phyloP scores from a whole-genome alignment of 2,113 vertebrate genomes.

The Odocoileus hemionus region DNA sequence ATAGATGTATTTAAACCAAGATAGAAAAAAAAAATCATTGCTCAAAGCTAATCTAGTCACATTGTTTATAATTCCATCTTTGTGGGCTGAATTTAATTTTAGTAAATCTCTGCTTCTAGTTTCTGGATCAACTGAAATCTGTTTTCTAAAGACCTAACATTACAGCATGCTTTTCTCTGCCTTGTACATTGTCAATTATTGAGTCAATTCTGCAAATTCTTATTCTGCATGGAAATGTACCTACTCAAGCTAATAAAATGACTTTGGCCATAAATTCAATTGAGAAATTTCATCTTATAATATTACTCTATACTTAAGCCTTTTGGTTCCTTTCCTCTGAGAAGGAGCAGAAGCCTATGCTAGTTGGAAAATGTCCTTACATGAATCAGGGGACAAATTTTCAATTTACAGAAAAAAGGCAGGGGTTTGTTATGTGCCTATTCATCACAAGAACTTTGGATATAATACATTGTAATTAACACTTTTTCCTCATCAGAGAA shows the following conservation, averaged over 20 bases:
- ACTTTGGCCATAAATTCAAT: background rate
- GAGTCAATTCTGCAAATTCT: background rate
- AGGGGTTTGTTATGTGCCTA: background rate
- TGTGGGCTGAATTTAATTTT: constrained; percentile 16
- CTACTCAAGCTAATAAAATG: background rate
- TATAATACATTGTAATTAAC: background rate
- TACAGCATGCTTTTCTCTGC: background rate
- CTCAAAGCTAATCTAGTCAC: background rate
- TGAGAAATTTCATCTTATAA: background rate
- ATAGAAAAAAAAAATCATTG: background rate
- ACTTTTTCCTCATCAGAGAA: background rate
- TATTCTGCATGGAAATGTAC: background rate
- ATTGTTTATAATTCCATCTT: constrained; percentile 9
- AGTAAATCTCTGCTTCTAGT: background rate
- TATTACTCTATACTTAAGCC: background rate
- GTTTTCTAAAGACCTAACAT: background rate
- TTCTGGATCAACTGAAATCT: background rate
- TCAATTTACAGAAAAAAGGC: background rate
- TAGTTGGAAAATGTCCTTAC: background rate
- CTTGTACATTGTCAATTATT: background rate
- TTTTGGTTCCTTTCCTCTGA: background rate
- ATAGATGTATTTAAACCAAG: background rate
- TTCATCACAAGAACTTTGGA: background rate
- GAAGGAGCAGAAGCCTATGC: background rate
- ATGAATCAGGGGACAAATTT: background rate